Percentiles rank a stretch among this genome's conserved stretches.
These are phyloP conservation scores for Falco naumanni DNA, from an alignment of 2,797 vertebrate genomes.

Conservation along the genomic window DNA sequence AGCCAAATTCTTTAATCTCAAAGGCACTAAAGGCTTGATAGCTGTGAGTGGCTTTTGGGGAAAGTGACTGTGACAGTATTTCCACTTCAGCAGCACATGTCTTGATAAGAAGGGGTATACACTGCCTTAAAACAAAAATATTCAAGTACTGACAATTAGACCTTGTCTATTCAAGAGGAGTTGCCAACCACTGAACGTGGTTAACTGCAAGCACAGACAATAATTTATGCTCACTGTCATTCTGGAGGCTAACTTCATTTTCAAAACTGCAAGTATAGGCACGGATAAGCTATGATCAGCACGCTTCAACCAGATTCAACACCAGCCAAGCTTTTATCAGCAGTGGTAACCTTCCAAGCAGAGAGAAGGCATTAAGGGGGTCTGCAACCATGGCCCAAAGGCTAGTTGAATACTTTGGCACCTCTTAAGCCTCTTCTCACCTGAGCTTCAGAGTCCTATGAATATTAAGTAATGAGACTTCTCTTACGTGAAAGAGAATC, in stretches of 20 bases:
- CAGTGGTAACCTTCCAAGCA: conserved; percentile 33
- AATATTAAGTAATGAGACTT: conserved; percentile 6
- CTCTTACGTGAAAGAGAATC: neutral
- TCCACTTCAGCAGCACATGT: neutral
- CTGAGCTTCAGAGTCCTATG: neutral
- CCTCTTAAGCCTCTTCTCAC: neutral
- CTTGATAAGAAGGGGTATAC: neutral
- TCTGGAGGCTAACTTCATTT: conserved; percentile 55
- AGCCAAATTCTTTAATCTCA: conserved; percentile 44
- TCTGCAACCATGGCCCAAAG: neutral
- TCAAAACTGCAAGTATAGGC: conserved; percentile 56
- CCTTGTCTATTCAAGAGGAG: conserved; percentile 7
- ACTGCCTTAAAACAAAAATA: neutral
- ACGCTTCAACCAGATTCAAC: conserved; percentile 22
- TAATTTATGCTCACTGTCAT: conserved; percentile 46
- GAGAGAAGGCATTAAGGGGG: neutral
- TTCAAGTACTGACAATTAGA: neutral
- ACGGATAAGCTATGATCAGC: conserved; percentile 55
- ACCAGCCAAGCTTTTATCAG: conserved; percentile 48
- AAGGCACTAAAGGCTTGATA: conserved; percentile 18
- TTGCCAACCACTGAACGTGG: neutral
- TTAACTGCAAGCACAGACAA: conserved; percentile 61
- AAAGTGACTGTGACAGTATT: neutral
- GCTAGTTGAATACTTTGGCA: neutral
- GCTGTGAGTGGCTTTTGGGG: neutral